phyloP scores from a whole-genome alignment of 2,888 invertebrate species.

The Brenthis ino region DNA sequence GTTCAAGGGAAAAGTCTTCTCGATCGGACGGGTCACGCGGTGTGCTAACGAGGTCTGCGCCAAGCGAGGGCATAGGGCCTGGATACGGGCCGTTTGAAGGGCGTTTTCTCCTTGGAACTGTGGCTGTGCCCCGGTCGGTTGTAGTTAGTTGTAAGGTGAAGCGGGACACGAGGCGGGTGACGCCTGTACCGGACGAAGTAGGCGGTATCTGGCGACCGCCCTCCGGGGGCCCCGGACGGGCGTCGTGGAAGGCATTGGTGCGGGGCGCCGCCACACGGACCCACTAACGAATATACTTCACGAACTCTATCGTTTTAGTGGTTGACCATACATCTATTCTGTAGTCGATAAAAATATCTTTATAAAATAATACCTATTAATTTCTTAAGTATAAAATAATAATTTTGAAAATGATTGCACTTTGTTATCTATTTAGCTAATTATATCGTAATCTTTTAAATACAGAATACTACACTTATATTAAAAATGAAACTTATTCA shows the following conservation, averaged over 20 bases:
- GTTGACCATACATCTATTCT: conserved; percentile 50
- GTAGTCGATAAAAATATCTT: conserved; percentile 51
- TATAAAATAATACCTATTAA: background rate
- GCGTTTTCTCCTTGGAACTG: conserved; percentile 60
- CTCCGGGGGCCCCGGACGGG: conserved; percentile 76
- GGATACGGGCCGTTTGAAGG: conserved; percentile 52
- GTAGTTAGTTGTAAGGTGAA: conserved; percentile 60
- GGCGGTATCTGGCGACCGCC: conserved; percentile 80
- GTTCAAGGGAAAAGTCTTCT: no score
- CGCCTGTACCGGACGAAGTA: conserved; percentile 81
- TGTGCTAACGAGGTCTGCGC: conserved; percentile 18
- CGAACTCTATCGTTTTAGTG: conserved; percentile 72
- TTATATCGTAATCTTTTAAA: no score
- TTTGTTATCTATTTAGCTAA: no score
- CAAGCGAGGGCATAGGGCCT: conserved; percentile 39
- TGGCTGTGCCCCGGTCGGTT: conserved; percentile 54
- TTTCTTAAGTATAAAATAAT: background rate
- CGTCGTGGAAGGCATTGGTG: conserved; percentile 73
- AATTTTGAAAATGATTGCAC: no score
- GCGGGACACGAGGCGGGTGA: conserved; percentile 78
- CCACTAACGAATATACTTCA: conserved; percentile 77
- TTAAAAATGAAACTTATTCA: no score
- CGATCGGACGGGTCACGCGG: background rate
- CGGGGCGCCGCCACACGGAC: conserved; percentile 75
- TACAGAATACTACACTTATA: no score